Conservation (phyloP, 2,797 vertebrate species). For the Salarias fasciatus region DNA sequence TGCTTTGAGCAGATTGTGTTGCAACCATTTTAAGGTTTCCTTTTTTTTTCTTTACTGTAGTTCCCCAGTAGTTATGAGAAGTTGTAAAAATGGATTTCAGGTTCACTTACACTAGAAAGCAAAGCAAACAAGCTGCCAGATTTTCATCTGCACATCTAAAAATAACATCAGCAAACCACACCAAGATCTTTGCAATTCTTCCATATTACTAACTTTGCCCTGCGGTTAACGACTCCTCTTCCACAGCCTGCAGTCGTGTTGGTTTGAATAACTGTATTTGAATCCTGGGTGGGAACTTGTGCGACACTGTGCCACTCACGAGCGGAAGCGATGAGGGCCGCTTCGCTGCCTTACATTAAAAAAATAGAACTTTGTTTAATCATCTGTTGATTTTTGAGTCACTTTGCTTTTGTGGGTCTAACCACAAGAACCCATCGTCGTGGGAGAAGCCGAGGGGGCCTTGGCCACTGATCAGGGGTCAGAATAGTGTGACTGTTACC, state of each 20-base stretch:
- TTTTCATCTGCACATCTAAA: constrained; percentile 54
- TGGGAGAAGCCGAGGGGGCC: constrained; percentile 57
- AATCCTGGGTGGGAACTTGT: constrained; percentile 55
- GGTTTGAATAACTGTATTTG: constrained; percentile 53
- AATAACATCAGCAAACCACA: constrained; percentile 62
- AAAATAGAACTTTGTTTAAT: constrained; percentile 33
- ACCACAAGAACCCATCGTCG: constrained; percentile 21
- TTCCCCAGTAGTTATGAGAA: constrained; percentile 28
- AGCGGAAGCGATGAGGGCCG: constrained; percentile 1
- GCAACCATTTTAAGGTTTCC: constrained; percentile 42
- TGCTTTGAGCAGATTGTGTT: constrained; percentile 60
- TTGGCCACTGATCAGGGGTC: constrained; percentile 48
- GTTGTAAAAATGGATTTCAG: constrained; percentile 31
- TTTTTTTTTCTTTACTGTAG: constrained; percentile 41
- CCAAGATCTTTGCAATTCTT: constrained; percentile 46
- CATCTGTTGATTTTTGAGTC: constrained; percentile 25
- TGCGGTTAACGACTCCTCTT: constrained; percentile 57
- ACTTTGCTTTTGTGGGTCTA: constrained; percentile 32
- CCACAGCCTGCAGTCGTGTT: constrained; percentile 39
- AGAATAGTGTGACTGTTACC: constrained; percentile 53
- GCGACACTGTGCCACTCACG: constrained; percentile 18
- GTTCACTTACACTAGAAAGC: constrained; percentile 54
- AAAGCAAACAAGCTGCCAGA: constrained; percentile 46
- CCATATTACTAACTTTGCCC: constrained; percentile 59
- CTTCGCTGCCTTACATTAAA: constrained; percentile 25